Conservation (phyloP, 2,797 vertebrate species). For the Sarcophilus harrisii region DNA sequence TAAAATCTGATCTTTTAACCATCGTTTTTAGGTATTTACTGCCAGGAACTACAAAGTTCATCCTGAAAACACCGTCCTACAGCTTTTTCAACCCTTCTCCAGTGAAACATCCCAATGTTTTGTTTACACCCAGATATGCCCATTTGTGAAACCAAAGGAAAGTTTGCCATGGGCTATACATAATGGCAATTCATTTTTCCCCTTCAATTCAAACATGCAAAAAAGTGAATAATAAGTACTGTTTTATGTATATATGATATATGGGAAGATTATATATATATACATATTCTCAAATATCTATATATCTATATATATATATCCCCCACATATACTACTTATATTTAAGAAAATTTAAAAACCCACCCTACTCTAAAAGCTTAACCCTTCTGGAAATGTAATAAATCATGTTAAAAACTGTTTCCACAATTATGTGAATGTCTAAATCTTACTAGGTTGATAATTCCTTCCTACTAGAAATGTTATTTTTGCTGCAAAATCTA, state of each 20-base stretch:
- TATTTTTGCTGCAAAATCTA: constrained; percentile 87
- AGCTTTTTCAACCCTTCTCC: constrained; percentile 90
- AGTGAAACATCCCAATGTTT: constrained; percentile 90
- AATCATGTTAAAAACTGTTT: constrained; percentile 86
- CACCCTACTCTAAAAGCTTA: constrained; percentile 81
- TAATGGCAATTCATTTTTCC: constrained; percentile 76
- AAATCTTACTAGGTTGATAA: constrained; percentile 86
- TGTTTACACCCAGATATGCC: constrained; percentile 92
- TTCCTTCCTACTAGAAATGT: constrained; percentile 86
- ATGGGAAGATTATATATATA: background rate
- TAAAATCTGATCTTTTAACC: constrained; percentile 75
- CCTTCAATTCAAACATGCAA: constrained; percentile 74
- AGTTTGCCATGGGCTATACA: constrained; percentile 77
- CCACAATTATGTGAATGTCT: constrained; percentile 85
- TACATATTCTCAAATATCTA: constrained; percentile 67
- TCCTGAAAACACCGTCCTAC: constrained; percentile 93
- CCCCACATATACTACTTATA: constrained; percentile 74
- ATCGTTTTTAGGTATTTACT: constrained; percentile 93
- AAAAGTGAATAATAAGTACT: constrained; percentile 82
- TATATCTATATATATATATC: constrained; percentile 15
- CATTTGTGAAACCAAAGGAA: constrained; percentile 89
- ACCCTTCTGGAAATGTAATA: constrained; percentile 84
- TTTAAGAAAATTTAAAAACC: constrained; percentile 81
- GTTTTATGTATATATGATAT: constrained; percentile 74
- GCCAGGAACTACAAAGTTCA: constrained; percentile 96